Evolutionary conservation across 2,113 vertebrate genomes (phyloP).

Genomic region (Ptychochromis oligacanthus): DNA sequence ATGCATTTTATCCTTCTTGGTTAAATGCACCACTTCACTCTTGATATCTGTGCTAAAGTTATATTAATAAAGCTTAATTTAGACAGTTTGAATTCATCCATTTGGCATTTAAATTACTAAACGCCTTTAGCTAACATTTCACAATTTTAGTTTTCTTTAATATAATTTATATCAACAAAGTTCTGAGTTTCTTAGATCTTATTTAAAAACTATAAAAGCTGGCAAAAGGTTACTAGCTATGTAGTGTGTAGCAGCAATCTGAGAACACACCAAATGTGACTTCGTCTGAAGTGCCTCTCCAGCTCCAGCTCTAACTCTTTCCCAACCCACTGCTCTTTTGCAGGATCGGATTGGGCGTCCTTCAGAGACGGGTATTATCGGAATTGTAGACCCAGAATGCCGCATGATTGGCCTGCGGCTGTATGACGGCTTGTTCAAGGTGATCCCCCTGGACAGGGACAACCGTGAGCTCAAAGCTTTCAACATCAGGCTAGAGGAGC

Average conservation of each 20-base stretch:
- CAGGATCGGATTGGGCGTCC: slow-evolving; percentile 98
- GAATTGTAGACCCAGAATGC: slow-evolving; percentile 97
- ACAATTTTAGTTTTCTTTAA: not conserved
- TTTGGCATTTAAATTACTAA: not conserved
- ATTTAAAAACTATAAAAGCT: not conserved
- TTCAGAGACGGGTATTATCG: slow-evolving; percentile 97
- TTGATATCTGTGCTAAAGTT: not conserved
- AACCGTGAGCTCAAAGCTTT: slow-evolving; percentile 98
- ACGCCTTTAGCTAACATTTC: not conserved
- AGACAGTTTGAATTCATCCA: not conserved
- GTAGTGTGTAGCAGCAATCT: not conserved
- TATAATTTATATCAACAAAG: not conserved
- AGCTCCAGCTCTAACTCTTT: not conserved
- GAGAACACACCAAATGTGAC: not conserved
- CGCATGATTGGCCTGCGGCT: slow-evolving; percentile 97
- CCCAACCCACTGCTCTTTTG: not conserved
- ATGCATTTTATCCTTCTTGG: not conserved
- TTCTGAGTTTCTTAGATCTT: not conserved
- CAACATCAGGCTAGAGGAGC: slow-evolving; percentile 96
- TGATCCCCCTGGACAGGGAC: slow-evolving; percentile 94
- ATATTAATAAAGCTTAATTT: not conserved
- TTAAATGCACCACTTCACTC: not conserved
- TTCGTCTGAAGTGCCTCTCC: not conserved
- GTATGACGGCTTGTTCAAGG: slow-evolving; percentile 97
- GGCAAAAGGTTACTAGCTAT: not conserved